Percentiles rank a stretch among this genome's conserved stretches.
phyloP scores from a whole-genome alignment of 2,888 invertebrate species.

The Pyrrhosoma nymphula region DNA sequence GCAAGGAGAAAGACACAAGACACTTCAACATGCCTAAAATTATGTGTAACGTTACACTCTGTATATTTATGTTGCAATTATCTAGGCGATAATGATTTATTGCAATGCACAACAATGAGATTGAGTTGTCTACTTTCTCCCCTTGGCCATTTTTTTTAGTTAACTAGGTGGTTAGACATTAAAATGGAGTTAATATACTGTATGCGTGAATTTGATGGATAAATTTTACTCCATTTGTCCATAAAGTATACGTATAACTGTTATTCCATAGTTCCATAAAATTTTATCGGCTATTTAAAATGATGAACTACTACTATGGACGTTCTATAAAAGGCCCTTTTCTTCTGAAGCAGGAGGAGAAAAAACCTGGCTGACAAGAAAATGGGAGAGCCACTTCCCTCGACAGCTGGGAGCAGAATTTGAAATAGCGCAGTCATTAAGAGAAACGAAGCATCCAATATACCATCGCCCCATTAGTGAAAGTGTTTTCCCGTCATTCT shows the following conservation, averaged over 20 bases:
- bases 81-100: too few species aligned
- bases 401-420: neutral
- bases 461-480: slow-evolving; percentile 42
- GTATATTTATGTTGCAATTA: too few species aligned
- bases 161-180: neutral
- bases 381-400: neutral
- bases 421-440: slow-evolving; percentile 29
- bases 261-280: neutral
- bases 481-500: neutral
- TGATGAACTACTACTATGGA: neutral
- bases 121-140: neutral
- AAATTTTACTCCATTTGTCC: neutral
- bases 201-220: neutral
- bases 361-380: neutral
- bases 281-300: slow-evolving; percentile 1
- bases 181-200: neutral
- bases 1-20: too few species aligned
- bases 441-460: slow-evolving; percentile 21
- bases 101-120: neutral
- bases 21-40: too few species aligned
- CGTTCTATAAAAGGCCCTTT: neutral
- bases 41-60: too few species aligned
- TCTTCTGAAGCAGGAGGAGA: neutral
- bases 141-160: neutral
- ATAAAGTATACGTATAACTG: neutral